A percentile compares a stretch with the other conserved stretches of the same genome.
Conservation (phyloP, 2,888 invertebrate genomes). For the Frankliniella fusca region DNA sequence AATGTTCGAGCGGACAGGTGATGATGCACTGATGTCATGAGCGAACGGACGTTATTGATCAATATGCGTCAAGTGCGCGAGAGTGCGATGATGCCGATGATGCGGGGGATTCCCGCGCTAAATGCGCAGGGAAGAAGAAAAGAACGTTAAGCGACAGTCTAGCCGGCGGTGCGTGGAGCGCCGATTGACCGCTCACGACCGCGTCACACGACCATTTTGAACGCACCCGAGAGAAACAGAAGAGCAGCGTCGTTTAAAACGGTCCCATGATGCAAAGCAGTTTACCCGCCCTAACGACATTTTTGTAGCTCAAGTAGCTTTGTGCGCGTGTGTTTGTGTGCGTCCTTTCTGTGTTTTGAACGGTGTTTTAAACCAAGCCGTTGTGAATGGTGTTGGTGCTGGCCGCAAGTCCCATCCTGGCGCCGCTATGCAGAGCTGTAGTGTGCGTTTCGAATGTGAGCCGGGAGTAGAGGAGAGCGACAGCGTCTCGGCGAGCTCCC, state of each 20-base stretch:
- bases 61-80: no score
- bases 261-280: neutral
- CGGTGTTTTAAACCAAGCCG: neutral
- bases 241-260: neutral
- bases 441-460: neutral
- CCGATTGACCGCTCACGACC: neutral
- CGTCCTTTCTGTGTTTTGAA: neutral
- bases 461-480: neutral
- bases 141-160: neutral
- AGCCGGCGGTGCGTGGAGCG: neutral
- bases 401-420: neutral
- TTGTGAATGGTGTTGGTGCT: neutral
- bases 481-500: neutral
- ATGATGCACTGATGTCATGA: no score
- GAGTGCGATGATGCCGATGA: no score
- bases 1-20: no score
- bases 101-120: no score
- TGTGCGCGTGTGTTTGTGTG: neutral
- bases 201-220: neutral
- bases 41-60: no score
- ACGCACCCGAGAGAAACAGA: neutral
- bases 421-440: neutral
- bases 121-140: no score
- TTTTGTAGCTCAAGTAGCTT: neutral
- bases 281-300: constrained; percentile 22